phyloP scores from a whole-genome alignment of 2,888 invertebrate species.

The Micoletzkya japonica region DNA sequence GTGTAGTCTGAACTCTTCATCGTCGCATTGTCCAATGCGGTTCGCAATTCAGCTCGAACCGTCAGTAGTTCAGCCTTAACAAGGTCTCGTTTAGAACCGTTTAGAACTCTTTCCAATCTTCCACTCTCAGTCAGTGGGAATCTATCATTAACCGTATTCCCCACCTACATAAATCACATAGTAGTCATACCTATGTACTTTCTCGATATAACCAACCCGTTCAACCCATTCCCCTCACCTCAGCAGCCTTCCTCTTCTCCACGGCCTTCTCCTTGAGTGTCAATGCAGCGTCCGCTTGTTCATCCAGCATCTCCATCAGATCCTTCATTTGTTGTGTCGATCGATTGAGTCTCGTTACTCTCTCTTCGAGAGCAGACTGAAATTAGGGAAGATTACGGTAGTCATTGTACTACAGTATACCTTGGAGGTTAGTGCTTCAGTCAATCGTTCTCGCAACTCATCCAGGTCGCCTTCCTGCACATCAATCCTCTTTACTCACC shows the following conservation, averaged over 20 bases:
- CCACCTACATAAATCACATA: background rate
- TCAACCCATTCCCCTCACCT: constrained; percentile 5
- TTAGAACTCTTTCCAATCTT: too few relatives aligned
- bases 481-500: too few relatives aligned
- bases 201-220: too few relatives aligned
- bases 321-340: background rate
- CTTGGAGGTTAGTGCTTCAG: background rate
- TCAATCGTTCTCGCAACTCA: background rate
- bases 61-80: constrained; percentile 5
- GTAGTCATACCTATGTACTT: too few relatives aligned
- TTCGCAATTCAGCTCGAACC: background rate
- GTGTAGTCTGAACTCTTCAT: constrained; percentile 13
- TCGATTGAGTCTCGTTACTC: too few relatives aligned
- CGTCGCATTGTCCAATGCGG: background rate
- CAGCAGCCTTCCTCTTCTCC: constrained; percentile 10
- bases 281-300: constrained; percentile 13
- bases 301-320: constrained; percentile 12
- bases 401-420: background rate
- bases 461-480: constrained; percentile 3
- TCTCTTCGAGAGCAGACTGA: background rate
- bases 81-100: too few relatives aligned
- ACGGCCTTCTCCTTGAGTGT: constrained; percentile 12
- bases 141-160: background rate
- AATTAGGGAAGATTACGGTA: background rate
- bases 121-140: too few relatives aligned